Base-by-base conservation (phyloP, 2,888 invertebrate species). In the Eubasilissa splendida region DNA sequence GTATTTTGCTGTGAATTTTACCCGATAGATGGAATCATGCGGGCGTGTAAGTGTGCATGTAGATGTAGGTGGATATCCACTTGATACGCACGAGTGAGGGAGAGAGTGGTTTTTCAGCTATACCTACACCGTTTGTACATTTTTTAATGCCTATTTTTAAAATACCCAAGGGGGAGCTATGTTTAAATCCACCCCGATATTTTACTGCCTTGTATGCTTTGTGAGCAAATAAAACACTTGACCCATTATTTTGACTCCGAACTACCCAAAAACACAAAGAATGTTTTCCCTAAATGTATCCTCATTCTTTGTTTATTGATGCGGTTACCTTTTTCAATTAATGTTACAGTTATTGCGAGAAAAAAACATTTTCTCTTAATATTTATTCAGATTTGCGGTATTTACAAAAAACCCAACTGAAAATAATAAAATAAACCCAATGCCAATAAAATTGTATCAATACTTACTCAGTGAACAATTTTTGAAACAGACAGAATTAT, bases 191-290 rank as follows among this genome's bases (percentile, higher is more conserved):
- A 58, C 12, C 12, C 58, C n/a, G 58, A 58, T 58, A 58, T 58
- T 66, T 66, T 52, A 66, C n/a, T 70, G 53, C 58, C 58, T 58
- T 58, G 58, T 58, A 33, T 60, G 50, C 58, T 75, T 75, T 60
- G 53, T 33, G 71, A 77, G 33, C 53, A 71, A 71, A 70, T 77
- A 71, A 60, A 60, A 11, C 60, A 54, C 71, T 14, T 58, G 71
- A 71, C 71, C 53, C 60, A 11, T 3, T 77, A 53, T 71, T 77
- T 70, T 58, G 33, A 54, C 22, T 42, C 66, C 52, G 52, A 75
- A 60, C 77, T 68, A 52, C 14, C n/a, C 42, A 56, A 68, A 66
- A 66, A 52, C 33, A 58, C 65, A 14, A 42, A 56, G 31, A 33
- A 14, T 66, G 14, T 76, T 12, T 76, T 33, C 56, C 10, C 53